phyloP scores from a whole-genome alignment of 2,113 vertebrate genomes.

The Ceratotherium simum region DNA sequence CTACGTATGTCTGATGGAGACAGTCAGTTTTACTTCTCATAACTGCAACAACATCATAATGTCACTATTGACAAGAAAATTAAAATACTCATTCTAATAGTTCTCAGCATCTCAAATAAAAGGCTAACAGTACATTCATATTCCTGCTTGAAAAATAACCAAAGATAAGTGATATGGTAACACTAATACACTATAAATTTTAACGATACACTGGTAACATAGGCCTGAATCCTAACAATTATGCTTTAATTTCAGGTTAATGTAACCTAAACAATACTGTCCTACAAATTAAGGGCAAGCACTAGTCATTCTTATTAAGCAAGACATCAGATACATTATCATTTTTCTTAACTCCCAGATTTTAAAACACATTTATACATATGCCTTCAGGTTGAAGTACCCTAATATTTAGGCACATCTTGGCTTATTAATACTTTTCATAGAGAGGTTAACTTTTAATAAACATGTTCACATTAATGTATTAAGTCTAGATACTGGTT shows the following conservation, averaged over 20 bases:
- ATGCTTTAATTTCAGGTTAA: slow-evolving; percentile 80
- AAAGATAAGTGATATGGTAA: slow-evolving; percentile 71
- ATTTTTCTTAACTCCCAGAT: slow-evolving; percentile 61
- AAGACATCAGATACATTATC: slow-evolving; percentile 68
- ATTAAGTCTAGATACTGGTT: slow-evolving; percentile 16
- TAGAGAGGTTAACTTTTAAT: slow-evolving; percentile 63
- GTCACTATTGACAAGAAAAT: slow-evolving; percentile 51
- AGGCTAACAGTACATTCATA: slow-evolving; percentile 66
- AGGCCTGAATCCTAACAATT: slow-evolving; percentile 62
- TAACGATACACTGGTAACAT: slow-evolving; percentile 51
- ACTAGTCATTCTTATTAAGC: slow-evolving; percentile 75
- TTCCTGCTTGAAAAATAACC: slow-evolving; percentile 76
- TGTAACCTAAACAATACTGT: slow-evolving; percentile 79
- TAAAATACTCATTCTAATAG: slow-evolving; percentile 28
- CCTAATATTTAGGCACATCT: slow-evolving; percentile 83
- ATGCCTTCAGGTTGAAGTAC: slow-evolving; percentile 80
- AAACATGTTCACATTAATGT: slow-evolving; percentile 65
- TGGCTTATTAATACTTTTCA: slow-evolving; percentile 80
- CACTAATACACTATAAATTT: slow-evolving; percentile 43
- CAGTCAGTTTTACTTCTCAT: slow-evolving; percentile 42
- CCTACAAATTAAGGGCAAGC: slow-evolving; percentile 81
- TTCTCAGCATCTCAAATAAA: slow-evolving; percentile 69
- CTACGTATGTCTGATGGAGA: slow-evolving; percentile 67
- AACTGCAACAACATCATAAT: slow-evolving; percentile 43
- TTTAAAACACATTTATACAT: slow-evolving; percentile 57